A percentile compares a stretch with the other conserved stretches of the same genome.
phyloP scores from a whole-genome alignment of 2,113 vertebrate species.

The Nestor notabilis region DNA sequence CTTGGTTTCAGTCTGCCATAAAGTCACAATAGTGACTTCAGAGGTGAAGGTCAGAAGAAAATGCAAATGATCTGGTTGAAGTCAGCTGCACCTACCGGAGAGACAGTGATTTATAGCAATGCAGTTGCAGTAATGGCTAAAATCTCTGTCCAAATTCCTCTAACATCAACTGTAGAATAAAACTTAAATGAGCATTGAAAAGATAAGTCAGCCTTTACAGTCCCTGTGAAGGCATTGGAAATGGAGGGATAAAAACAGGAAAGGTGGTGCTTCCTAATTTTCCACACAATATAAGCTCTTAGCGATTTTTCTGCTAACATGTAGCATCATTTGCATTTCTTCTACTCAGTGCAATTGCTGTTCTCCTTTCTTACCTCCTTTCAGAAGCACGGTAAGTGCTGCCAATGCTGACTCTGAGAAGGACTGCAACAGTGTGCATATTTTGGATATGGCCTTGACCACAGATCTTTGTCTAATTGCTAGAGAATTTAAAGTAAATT shows the following conservation, averaged over 20 bases:
- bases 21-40: background rate
- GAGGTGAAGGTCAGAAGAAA: background rate
- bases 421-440: background rate
- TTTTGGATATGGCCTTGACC: background rate
- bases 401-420: background rate
- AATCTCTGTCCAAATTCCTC: background rate
- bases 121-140: background rate
- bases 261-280: background rate
- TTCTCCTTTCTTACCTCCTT: background rate
- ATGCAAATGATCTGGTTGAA: background rate
- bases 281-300: background rate
- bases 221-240: background rate
- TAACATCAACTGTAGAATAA: background rate
- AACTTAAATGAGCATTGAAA: background rate
- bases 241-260: background rate
- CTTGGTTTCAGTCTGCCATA: background rate
- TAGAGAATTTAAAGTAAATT: background rate
- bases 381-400: background rate
- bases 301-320: background rate
- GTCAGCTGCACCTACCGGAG: background rate
- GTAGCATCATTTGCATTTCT: background rate
- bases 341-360: background rate
- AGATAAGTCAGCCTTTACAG: background rate
- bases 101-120: background rate
- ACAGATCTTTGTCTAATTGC: background rate